Conservation (phyloP, 2,888 invertebrate species). For the Rhamphomyia laevipes region DNA sequence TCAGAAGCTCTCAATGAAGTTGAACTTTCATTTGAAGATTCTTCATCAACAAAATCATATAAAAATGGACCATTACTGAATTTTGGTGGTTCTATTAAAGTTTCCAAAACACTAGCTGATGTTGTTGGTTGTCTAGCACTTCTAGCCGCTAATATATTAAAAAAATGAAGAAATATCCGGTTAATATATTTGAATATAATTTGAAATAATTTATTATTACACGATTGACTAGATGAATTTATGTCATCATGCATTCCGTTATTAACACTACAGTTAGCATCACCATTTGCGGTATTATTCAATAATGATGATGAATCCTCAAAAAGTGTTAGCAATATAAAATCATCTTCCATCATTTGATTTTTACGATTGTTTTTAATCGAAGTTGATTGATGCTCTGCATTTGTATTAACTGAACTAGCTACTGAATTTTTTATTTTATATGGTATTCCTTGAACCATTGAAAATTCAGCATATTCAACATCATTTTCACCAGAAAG, state of each 20-base stretch:
- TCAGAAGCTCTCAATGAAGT: no score
- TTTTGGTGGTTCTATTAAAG: conserved; percentile 19
- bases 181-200: not conserved
- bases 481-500: conserved; percentile 69
- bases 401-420: not conserved
- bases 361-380: not conserved
- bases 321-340: conserved; percentile 47
- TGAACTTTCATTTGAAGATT: not conserved
- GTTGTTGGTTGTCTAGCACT: conserved; percentile 15
- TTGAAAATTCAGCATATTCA: conserved; percentile 47
- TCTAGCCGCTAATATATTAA: conserved; percentile 6
- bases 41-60: not conserved
- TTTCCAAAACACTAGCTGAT: conserved; percentile 18
- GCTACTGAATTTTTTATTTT: conserved; percentile 7
- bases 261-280: not conserved
- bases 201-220: conserved; percentile 6
- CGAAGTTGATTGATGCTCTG: no score
- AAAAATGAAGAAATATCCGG: not conserved
- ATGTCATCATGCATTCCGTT: not conserved
- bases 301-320: conserved; percentile 21
- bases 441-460: conserved; percentile 35
- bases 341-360: conserved; percentile 40
- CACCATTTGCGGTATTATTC: not conserved
- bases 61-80: conserved; percentile 1
- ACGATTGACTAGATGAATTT: conserved; percentile 5